Percentiles rank a stretch among this genome's conserved stretches.
phyloP scores from a whole-genome alignment of 1,140 invertebrate genomes.

The Halictus rubicundus region DNA sequence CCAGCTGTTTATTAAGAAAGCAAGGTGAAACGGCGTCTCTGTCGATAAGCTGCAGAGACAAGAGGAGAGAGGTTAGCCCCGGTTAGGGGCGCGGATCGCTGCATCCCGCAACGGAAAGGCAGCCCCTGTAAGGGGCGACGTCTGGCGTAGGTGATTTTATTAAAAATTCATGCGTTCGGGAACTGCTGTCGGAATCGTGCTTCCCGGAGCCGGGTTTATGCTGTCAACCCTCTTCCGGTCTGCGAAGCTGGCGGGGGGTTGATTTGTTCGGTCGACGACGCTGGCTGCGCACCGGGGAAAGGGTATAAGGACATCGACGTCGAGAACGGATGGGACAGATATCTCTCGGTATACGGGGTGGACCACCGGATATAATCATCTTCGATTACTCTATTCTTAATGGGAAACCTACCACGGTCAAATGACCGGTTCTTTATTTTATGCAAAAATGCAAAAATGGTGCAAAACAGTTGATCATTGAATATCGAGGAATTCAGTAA shows the following conservation, averaged over 20 bases:
- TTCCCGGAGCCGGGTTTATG: slow-evolving; percentile 53
- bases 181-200: slow-evolving; percentile 60
- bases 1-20: slow-evolving; percentile 21
- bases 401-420: no score
- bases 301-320: slow-evolving; percentile 39
- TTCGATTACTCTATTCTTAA: no score
- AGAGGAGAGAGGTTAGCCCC: not conserved
- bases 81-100: slow-evolving; percentile 3
- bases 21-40: not conserved
- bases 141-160: slow-evolving; percentile 64
- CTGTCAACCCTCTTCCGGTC: slow-evolving; percentile 66
- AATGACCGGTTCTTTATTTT: no score
- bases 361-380: no score
- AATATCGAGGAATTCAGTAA: no score
- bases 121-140: slow-evolving; percentile 32
- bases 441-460: no score
- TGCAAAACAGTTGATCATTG: no score
- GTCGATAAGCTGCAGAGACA: not conserved
- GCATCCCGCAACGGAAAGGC: not conserved
- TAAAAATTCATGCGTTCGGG: slow-evolving; percentile 68
- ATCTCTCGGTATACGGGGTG: no score
- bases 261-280: slow-evolving; percentile 40
- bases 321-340: slow-evolving; percentile 12
- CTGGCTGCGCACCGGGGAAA: slow-evolving; percentile 8
- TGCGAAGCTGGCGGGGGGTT: slow-evolving; percentile 42